Conservation (phyloP, 2,888 invertebrate species). For the Eumerus sabulonum region DNA sequence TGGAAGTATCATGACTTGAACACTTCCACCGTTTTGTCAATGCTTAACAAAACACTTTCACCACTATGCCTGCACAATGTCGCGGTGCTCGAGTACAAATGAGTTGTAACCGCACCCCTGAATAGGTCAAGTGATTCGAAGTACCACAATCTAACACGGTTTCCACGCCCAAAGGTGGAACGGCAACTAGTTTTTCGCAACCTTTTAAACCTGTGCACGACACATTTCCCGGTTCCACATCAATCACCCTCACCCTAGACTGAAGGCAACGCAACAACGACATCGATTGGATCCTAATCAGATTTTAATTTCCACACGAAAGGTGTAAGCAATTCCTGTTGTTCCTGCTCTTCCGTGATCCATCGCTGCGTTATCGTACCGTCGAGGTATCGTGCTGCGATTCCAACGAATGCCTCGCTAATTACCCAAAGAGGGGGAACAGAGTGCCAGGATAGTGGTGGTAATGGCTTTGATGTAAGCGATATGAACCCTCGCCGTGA, state of each 20-base stretch:
- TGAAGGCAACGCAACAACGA: not conserved
- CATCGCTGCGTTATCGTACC: slow-evolving; percentile 21
- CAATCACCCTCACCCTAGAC: slow-evolving; percentile 14
- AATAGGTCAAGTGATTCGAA: slow-evolving; percentile 4
- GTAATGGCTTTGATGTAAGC: slow-evolving; percentile 15
- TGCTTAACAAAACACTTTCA: no score
- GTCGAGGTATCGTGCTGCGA: slow-evolving; percentile 12
- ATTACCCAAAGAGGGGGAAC: no score
- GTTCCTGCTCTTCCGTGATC: slow-evolving; percentile 19
- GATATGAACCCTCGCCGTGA: slow-evolving; percentile 34
- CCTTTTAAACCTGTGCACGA: slow-evolving; percentile 5
- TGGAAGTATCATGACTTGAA: no score
- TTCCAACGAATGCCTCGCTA: no score
- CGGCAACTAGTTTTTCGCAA: not conserved
- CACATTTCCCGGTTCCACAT: slow-evolving; percentile 28
- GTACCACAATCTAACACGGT: not conserved
- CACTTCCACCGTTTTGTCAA: no score
- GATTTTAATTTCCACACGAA: slow-evolving; percentile 46
- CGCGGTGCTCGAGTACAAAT: no score
- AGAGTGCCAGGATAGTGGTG: no score
- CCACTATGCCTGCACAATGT: no score
- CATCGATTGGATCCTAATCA: slow-evolving; percentile 42
- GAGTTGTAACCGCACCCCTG: not conserved
- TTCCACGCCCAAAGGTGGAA: slow-evolving; percentile 4
- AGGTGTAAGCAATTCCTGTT: slow-evolving; percentile 33